Percentiles rank a stretch among this genome's conserved stretches.
Conservation (phyloP, 2,888 invertebrate genomes). For the Enchytraeus crypticus region DNA sequence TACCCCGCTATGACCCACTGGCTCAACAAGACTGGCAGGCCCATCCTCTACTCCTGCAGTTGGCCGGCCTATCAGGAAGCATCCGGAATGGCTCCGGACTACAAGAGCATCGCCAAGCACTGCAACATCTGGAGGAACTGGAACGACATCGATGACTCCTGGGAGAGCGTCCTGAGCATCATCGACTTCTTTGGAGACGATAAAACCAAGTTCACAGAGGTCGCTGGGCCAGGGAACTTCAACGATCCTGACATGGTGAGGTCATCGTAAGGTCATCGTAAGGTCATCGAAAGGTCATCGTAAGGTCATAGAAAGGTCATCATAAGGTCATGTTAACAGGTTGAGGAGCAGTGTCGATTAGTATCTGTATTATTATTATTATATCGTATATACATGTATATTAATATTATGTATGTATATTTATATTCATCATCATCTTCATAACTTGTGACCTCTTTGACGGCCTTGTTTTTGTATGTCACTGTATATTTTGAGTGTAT, state of each 20-base stretch:
- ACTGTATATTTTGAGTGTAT: too few relatives aligned
- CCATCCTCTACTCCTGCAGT: constrained; percentile 95
- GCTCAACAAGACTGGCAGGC: constrained; percentile 79
- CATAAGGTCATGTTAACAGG: too few relatives aligned
- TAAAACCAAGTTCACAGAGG: constrained; percentile 76
- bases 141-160: constrained; percentile 87
- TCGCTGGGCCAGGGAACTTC: constrained; percentile 51
- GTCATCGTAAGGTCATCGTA: too few relatives aligned
- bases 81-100: constrained; percentile 59
- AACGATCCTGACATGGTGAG: constrained; percentile 29
- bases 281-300: too few relatives aligned
- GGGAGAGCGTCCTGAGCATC: constrained; percentile 79
- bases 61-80: constrained; percentile 77
- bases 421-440: too few relatives aligned
- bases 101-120: constrained; percentile 69
- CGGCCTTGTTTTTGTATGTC: too few relatives aligned
- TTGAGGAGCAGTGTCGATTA: too few relatives aligned
- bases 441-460: too few relatives aligned
- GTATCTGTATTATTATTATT: too few relatives aligned
- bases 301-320: too few relatives aligned
- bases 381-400: too few relatives aligned
- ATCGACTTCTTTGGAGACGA: constrained; percentile 90
- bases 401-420: too few relatives aligned
- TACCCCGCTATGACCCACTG: constrained; percentile 86
- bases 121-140: constrained; percentile 91